Percentiles rank a stretch among this genome's conserved stretches.
Conservation (phyloP, 2,888 invertebrate genomes). For the Limnephilus rhombicus region DNA sequence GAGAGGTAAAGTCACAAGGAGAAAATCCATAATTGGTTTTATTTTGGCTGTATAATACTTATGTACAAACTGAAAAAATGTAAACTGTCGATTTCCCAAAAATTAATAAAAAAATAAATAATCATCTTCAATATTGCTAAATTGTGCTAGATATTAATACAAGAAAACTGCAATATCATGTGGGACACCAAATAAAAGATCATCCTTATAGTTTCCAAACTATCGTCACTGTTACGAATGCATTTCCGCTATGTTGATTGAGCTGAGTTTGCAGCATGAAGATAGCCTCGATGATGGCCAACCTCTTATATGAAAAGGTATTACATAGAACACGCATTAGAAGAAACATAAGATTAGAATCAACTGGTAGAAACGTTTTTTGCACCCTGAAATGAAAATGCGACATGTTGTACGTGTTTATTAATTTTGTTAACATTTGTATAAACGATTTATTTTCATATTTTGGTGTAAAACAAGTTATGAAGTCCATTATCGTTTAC, state of each 20-base stretch:
- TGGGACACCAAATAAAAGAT: too few relatives aligned
- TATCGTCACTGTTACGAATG: neutral
- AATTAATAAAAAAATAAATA: too few relatives aligned
- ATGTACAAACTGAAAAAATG: too few relatives aligned
- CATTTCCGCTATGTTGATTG: neutral
- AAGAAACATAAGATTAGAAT: neutral
- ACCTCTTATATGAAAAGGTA: neutral
- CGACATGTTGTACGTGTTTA: too few relatives aligned
- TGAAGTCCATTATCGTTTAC: neutral
- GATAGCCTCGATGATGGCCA: too few relatives aligned
- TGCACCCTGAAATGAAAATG: neutral
- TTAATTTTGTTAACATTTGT: too few relatives aligned
- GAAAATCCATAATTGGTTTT: too few relatives aligned
- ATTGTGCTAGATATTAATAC: neutral
- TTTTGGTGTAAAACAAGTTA: neutral
- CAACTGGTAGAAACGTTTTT: neutral
- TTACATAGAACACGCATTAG: neutral
- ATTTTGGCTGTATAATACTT: too few relatives aligned
- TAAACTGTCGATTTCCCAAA: too few relatives aligned
- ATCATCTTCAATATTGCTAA: neutral
- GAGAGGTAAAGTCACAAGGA: too few relatives aligned
- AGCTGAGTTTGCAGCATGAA: too few relatives aligned
- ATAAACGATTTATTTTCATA: neutral
- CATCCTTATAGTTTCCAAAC: neutral
- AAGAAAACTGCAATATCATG: neutral